These are phyloP conservation scores for Anoura caudifer DNA, from an alignment of 2,113 vertebrate species.

Conservation along the genomic window DNA sequence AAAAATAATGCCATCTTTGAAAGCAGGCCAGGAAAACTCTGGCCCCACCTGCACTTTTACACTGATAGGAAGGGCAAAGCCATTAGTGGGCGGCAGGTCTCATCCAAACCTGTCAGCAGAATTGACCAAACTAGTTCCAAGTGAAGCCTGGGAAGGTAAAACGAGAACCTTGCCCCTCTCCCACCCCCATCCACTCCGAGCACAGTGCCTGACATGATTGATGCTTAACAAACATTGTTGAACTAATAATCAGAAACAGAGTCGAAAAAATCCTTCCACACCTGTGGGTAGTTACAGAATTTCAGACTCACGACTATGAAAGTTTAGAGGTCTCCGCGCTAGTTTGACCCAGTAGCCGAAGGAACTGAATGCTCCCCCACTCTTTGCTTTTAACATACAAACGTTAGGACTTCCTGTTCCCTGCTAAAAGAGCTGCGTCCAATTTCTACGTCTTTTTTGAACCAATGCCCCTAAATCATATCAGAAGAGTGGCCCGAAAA, in stretches of 20 bases:
- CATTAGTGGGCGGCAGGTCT: constrained; percentile 16
- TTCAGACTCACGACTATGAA: not conserved
- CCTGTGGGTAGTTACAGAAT: not conserved
- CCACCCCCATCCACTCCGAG: not conserved
- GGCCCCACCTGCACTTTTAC: not conserved
- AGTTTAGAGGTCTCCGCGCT: not conserved
- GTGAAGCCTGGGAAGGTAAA: constrained; percentile 22
- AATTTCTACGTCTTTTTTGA: not conserved
- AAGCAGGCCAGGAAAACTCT: constrained; percentile 47
- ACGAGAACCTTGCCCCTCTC: not conserved
- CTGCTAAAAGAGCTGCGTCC: not conserved
- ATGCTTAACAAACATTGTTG: not conserved
- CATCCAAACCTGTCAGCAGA: constrained; percentile 27
- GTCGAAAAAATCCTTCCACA: not conserved
- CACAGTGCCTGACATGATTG: not conserved
- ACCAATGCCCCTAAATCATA: not conserved
- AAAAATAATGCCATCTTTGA: constrained; percentile 62
- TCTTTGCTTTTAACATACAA: not conserved
- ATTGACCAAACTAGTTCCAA: constrained; percentile 17
- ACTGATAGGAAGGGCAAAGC: constrained; percentile 7
- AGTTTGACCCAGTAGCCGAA: not conserved
- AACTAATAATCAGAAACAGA: not conserved
- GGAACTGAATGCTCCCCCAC: not conserved
- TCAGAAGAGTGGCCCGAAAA: constrained; percentile 1
- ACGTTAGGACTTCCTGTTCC: not conserved